Evolutionary conservation across 2,797 vertebrate genomes (phyloP), one percentile per base, ranked within the genome.

Genomic region (Sebastes minor): DNA sequence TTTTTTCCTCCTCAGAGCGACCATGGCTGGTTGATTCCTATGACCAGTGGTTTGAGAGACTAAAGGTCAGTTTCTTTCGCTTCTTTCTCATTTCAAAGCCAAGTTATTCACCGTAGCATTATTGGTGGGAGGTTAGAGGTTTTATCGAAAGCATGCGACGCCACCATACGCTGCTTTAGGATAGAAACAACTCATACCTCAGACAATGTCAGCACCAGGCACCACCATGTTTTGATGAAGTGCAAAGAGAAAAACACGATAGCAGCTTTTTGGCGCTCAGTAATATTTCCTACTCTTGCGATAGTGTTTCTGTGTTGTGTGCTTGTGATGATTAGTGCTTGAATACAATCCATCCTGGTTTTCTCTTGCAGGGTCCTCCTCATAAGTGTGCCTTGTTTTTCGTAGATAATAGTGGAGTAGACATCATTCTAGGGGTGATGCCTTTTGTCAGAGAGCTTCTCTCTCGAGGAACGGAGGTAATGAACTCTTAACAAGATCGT

Each of bases 361-460:
- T 97, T 98, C 91, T 97, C 95, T 98, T 97, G 68, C 97, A 99
- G 99, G 98, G 97, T 92, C 97, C 97, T 86, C 97, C 99, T 97
- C 98, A 99, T 94, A 98, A 97, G 97, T 99, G 99, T 97, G 98
- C 98, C 96, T 98, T 99, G 97, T 99, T 99, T 97, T 99, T 99
- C 96, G 97, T 99, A 96, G 99, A 99, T 97, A 99, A 99, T 96
- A 99, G 99, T 95, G 99, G 99, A 93, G 96, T 99, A 93, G 99
- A 99, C 96, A 97, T 99, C 94, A 99, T 99, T 95, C 97, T 99
- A 92, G 99, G 99, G 87, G 97, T 99, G 94, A 99, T 99, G 94
- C 99, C 98, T 92, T 99, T 99, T 96, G 96, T 99, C 93, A 96
- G 99, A 96, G 99, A 99, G 94, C 97, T 99, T 84, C 97, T 99